phyloP scores from a whole-genome alignment of 1,140 invertebrate species.

The Drosophila miranda region DNA sequence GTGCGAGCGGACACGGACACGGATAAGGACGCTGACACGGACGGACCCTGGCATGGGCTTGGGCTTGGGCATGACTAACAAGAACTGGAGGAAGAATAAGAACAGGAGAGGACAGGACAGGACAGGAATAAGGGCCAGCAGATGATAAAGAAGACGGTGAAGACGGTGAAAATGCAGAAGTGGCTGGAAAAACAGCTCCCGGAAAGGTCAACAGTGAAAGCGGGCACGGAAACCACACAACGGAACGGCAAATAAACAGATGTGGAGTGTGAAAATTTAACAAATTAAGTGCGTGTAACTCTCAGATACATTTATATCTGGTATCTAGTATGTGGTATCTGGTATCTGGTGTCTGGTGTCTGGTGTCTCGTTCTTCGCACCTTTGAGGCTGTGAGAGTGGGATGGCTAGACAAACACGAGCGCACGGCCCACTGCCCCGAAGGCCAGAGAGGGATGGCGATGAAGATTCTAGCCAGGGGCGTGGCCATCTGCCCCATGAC shows the following conservation, averaged over 20 bases:
- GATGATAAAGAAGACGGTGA: background rate
- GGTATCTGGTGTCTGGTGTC: constrained; percentile 1
- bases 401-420: constrained; percentile 1
- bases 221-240: constrained; percentile 38
- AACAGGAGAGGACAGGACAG: too few species aligned
- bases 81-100: constrained; percentile 13
- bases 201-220: constrained; percentile 72
- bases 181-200: constrained; percentile 31
- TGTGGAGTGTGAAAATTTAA: constrained; percentile 76
- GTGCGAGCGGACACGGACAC: constrained; percentile 30
- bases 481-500: too few species aligned
- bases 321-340: too few species aligned
- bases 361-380: background rate
- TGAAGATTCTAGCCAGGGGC: too few species aligned
- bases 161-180: constrained; percentile 7
- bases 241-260: constrained; percentile 49
- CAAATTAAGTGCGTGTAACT: constrained; percentile 67
- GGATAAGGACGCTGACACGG: background rate
- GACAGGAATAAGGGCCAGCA: constrained; percentile 13
- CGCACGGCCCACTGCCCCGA: too few species aligned
- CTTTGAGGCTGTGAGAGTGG: constrained; percentile 2
- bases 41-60: constrained; percentile 34
- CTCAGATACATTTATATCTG: constrained; percentile 36
- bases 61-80: constrained; percentile 21
- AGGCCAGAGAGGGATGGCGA: too few species aligned